Evolutionary conservation across 2,113 vertebrate genomes (phyloP), one percentile per base, ranked within the genome.

Genomic region (Holacanthus passer): DNA sequence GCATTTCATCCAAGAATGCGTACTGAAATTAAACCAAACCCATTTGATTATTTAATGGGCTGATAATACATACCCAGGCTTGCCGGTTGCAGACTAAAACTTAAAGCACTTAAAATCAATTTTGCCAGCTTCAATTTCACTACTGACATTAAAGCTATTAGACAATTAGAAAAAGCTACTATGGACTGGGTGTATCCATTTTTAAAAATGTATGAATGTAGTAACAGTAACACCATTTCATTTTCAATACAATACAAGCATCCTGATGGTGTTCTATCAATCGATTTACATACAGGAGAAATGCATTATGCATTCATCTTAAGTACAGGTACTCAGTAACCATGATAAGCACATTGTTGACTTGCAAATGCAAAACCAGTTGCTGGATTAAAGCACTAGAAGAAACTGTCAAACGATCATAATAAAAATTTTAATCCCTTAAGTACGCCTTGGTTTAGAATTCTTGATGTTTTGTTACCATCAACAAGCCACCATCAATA

Each of bases 381-480:
- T 43, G 32, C 1, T 43, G 41, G 16, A 62, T 10, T 53, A 43
- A 39, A 41, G 29, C 19, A 41, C 2, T 9, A 31, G 19, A 69
- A 20, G 22, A 71, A 77, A 41, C 17, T 50, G 22, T 22, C 29
- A 64, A 24, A 59, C 6, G 37, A n/a, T 74, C 27, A 4, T 29
- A 31, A 77, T 52, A 55, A 59, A 62, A 58, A 41, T 41, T 3
- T 45, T n/a, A 4, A 17, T 8, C 16, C 41, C 9, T 79, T 39
- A 14, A 8, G 9, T 45, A 4, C 5, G 56, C n/a, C 22, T 31
- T 53, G 24, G 48, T 48, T 76, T 13, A 17, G 17, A 69, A 48
- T 22, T 79, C 69, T 9, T 48, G 72, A 73, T 64, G 62, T 80
- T 78, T 79, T 58, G 24, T 67, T 22, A 39, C 56, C 31, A 56